Evolutionary conservation across 2,797 vertebrate species (phyloP).

Genomic region (Gobionotothen gibberifrons): DNA sequence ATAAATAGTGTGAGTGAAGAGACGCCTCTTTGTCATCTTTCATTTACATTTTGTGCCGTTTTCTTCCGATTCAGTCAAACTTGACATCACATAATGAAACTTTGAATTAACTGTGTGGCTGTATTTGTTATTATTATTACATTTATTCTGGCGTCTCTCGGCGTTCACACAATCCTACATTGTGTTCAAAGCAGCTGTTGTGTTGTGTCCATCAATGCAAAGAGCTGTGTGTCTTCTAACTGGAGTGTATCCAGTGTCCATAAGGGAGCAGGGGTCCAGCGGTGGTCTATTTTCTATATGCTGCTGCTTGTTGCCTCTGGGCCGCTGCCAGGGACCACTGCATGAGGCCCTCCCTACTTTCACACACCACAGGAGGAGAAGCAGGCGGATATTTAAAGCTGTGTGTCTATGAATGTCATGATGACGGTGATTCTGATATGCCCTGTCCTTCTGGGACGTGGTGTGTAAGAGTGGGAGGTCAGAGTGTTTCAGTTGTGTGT

Average conservation of each 20-base stretch:
- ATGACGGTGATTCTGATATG: conserved; percentile 32
- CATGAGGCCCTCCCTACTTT: conserved; percentile 65
- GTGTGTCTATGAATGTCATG: conserved; percentile 13
- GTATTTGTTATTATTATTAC: background rate
- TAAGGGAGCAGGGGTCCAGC: conserved; percentile 52
- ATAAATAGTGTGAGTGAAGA: conserved; percentile 17
- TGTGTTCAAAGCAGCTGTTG: conserved; percentile 41
- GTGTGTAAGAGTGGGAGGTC: conserved; percentile 40
- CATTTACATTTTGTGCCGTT: too few species aligned
- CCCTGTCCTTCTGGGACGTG: conserved; percentile 26
- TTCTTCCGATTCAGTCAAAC: too few species aligned
- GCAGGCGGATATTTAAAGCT: background rate
- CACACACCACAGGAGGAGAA: conserved; percentile 42
- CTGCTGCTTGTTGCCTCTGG: conserved; percentile 66
- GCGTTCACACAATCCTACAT: background rate
- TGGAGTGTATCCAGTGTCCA: conserved; percentile 52
- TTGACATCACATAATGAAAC: too few species aligned
- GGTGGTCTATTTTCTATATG: conserved; percentile 61
- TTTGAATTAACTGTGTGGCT: background rate
- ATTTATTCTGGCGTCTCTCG: conserved; percentile 8
- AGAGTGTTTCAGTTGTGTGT: conserved; percentile 6
- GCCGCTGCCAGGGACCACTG: conserved; percentile 59
- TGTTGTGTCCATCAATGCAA: conserved; percentile 17
- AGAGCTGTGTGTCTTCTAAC: conserved; percentile 20
- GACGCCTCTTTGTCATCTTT: too few species aligned